Evolutionary conservation across 1,140 invertebrate species (phyloP).

Genomic region (Anastatus disparis): DNA sequence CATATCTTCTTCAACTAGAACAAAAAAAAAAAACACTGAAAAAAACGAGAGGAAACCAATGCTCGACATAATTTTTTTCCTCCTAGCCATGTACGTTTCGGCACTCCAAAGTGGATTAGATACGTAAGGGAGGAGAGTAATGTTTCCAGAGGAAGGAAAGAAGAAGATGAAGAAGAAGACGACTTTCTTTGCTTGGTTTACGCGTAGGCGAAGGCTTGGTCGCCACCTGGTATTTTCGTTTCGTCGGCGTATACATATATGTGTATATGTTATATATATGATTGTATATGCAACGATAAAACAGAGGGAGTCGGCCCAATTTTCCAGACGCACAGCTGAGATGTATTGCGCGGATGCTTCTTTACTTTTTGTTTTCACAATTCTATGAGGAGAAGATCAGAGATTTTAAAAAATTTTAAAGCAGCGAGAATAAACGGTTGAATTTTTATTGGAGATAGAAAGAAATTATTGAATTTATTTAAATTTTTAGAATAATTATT

Average conservation of each 20-base stretch:
- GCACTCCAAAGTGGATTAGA: slow-evolving; percentile 28
- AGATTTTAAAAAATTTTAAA: too few species aligned
- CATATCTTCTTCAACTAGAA: neutral
- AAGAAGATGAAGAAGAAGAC: slow-evolving; percentile 12
- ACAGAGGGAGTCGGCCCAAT: slow-evolving; percentile 17
- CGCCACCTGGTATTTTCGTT: slow-evolving; percentile 32
- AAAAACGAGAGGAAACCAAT: slow-evolving; percentile 6
- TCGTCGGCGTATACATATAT: neutral
- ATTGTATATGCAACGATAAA: too few species aligned
- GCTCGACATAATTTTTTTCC: slow-evolving; percentile 16
- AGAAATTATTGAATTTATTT: too few species aligned
- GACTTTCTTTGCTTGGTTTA: neutral
- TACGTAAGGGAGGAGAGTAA: slow-evolving; percentile 9
- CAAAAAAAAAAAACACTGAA: neutral
- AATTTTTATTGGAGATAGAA: too few species aligned
- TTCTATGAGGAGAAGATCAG: too few species aligned
- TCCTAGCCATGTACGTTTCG: neutral
- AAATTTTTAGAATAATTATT: too few species aligned
- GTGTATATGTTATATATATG: too few species aligned
- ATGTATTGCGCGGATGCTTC: too few species aligned
- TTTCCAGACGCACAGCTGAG: slow-evolving; percentile 34
- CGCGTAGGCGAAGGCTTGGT: slow-evolving; percentile 18
- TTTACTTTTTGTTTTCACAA: neutral
- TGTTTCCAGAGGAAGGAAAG: slow-evolving; percentile 6
- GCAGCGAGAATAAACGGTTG: too few species aligned